phyloP scores from a whole-genome alignment of 2,113 vertebrate species.

The Cichladusa arquata region DNA sequence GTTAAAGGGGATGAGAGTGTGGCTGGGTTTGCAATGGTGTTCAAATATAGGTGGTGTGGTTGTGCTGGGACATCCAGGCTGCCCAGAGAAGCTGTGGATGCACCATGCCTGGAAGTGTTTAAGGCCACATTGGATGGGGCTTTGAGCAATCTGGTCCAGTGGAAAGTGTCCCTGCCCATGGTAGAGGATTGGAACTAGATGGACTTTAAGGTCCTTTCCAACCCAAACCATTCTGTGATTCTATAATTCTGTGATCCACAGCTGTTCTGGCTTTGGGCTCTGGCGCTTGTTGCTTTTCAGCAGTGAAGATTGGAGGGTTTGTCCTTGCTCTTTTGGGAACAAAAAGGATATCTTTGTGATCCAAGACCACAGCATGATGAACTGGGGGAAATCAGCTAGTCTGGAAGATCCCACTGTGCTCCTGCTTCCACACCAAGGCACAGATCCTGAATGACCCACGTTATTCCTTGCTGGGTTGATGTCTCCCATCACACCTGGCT shows the following conservation, averaged over 20 bases:
- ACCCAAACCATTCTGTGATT: not conserved
- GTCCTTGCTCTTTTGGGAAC: not conserved
- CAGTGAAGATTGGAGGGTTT: not conserved
- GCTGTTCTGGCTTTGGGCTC: not conserved
- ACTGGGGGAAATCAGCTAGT: too few species aligned
- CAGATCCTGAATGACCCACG: not conserved
- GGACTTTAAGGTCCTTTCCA: not conserved
- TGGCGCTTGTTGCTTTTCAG: not conserved
- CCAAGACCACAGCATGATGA: too few species aligned
- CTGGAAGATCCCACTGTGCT: not conserved
- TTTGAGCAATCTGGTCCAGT: not conserved
- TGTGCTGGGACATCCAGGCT: not conserved
- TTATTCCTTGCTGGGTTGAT: not conserved
- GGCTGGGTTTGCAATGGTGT: not conserved
- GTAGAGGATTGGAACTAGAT: not conserved
- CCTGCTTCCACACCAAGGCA: not conserved
- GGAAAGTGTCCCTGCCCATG: not conserved
- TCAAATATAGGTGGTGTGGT: not conserved
- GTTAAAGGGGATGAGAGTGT: not conserved
- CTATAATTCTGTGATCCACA: not conserved
- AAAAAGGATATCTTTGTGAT: not conserved
- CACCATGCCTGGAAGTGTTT: not conserved
- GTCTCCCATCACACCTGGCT: not conserved
- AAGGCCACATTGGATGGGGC: fast-evolving
- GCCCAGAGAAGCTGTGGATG: not conserved